Base-by-base conservation (phyloP, 2,888 invertebrate genomes). In the Diarsia dahlii region DNA sequence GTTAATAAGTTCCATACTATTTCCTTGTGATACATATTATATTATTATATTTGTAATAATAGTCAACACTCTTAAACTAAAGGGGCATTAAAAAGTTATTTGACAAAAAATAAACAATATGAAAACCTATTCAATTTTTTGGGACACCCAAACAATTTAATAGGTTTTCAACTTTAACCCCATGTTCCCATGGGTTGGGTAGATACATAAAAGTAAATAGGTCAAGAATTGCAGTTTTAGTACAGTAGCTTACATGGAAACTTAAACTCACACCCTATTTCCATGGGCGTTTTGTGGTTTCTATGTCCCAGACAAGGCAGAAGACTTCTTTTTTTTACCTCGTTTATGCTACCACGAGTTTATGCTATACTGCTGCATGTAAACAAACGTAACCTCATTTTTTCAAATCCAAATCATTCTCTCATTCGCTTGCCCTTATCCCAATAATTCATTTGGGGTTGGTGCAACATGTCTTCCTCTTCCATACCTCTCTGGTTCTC, bases 11-110 rank as follows among this genome's bases (percentile, higher is more conserved):
- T 60, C 10, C 12, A 50, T 28, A 28, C 23, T 60, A 62, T 74
- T 74, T 74, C 72, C 74, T 62, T 71, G 39, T 71, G 10, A 39
- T 23, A 39, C 3, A 52, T 45, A 66, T 6, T 18, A 15, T n/a
- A 48, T 39, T 39, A 20, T 34, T 56, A 13, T n/a, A 12, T n/a
- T 18, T 58, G 12, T 39, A 23, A 28, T 67, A 20, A 67, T 54
- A 15, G 6, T 39, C 28, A 20, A 15, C 1, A 0, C 20, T 20
- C 23, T 45, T 45, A 45, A 20, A 63, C 5, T 18, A n/a, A 46
- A 28, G 3, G 20, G n/a, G 15, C 8, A 18, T 3, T 68, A 18
- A 45, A 68, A 39, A n/a, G 56, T 5, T 8, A 10, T 28, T 12
- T 67, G 23, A 52, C 39, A 39, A 68, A 23, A 54, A 39, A 39